A percentile compares a stretch with the other conserved stretches of the same genome.
Conservation (phyloP, 1,140 invertebrate genomes). For the Leptinotarsa lineolata region DNA sequence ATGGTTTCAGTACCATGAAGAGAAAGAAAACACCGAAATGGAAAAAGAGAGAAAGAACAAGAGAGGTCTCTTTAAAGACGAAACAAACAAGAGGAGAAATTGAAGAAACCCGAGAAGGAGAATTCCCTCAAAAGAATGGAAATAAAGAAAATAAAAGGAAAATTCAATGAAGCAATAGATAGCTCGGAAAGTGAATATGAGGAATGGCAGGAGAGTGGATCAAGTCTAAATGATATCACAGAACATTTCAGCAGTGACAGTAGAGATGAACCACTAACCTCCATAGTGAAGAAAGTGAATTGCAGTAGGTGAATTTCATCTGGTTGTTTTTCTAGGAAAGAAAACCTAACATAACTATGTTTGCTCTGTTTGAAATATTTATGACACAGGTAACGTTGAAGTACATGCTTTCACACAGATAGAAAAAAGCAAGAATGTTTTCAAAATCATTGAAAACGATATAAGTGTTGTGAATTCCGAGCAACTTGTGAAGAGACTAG, state of each 20-base stretch:
- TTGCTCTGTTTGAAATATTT: too few species aligned
- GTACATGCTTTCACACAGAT: too few species aligned
- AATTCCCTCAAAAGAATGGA: not conserved
- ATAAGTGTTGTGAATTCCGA: not conserved
- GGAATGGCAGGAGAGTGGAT: not conserved
- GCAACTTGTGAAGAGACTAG: too few species aligned
- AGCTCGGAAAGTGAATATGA: not conserved
- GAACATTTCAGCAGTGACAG: slow-evolving; percentile 4
- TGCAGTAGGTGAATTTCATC: not conserved
- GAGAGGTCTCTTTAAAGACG: not conserved
- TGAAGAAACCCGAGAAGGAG: slow-evolving; percentile 5
- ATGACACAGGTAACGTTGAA: too few species aligned
- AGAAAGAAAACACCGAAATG: slow-evolving; percentile 16
- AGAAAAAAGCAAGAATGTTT: not conserved
- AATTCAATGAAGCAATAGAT: slow-evolving; percentile 5
- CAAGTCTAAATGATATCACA: not conserved
- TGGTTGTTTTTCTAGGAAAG: not conserved
- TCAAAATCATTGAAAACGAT: slow-evolving; percentile 4
- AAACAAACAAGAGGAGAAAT: slow-evolving; percentile 14
- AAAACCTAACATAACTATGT: not conserved
- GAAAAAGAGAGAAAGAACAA: slow-evolving; percentile 23
- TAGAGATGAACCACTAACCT: not conserved
- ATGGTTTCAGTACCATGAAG: slow-evolving; percentile 28
- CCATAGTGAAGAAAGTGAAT: not conserved
- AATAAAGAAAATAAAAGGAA: slow-evolving; percentile 8